Evolutionary conservation across 2,113 vertebrate genomes (phyloP).

Genomic region (Telmatochromis sp.): DNA sequence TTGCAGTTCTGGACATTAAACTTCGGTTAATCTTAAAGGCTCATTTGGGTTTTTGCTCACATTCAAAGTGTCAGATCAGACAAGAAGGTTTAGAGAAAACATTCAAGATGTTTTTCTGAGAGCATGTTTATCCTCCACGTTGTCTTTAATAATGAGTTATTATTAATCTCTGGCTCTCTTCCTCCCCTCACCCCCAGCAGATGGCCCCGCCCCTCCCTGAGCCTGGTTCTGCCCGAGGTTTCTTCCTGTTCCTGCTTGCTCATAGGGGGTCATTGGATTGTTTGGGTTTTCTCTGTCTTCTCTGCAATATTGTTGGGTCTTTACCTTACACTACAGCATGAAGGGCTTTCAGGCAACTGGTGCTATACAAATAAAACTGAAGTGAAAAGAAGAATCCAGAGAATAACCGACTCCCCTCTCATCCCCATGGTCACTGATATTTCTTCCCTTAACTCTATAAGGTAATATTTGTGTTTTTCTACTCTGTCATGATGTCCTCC

Average conservation of each 20-base stretch:
- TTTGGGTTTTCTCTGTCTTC: not conserved
- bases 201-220: not conserved
- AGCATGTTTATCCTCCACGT: rapidly evolving
- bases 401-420: not conserved
- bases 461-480: not conserved
- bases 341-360: rapidly evolving
- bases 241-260: not conserved
- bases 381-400: not conserved
- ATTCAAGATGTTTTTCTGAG: not conserved
- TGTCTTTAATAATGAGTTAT: not conserved
- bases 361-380: not conserved
- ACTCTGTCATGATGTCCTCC: conserved; percentile 32
- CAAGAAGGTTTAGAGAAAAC: not conserved
- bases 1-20: not conserved
- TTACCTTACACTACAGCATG: not conserved
- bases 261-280: rapidly evolving
- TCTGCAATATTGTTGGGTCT: not conserved
- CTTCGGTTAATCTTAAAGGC: not conserved
- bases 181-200: not conserved
- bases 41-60: not conserved
- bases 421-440: not conserved
- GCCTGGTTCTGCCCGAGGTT: rapidly evolving
- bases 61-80: not conserved
- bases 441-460: not conserved
- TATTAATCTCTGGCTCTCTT: not conserved